Conservation (phyloP, 2,888 invertebrate species). For the Candidula unifasciata region DNA sequence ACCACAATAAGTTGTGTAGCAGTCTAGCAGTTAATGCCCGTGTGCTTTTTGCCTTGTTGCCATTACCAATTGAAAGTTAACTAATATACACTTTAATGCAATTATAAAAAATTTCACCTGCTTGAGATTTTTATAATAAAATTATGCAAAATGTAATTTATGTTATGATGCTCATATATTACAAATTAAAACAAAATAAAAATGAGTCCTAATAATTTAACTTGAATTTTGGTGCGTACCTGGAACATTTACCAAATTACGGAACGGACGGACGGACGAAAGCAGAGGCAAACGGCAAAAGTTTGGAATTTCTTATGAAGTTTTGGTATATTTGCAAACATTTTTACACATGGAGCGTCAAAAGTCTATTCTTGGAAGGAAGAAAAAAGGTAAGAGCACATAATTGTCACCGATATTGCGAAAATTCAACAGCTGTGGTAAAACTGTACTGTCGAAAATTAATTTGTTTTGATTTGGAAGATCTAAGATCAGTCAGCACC, state of each 20-base stretch:
- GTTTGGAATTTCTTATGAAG: background rate
- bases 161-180: too few relatives aligned
- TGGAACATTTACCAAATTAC: background rate
- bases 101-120: background rate
- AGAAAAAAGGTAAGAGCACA: slow-evolving; percentile 49
- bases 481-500: too few relatives aligned
- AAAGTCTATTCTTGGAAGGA: slow-evolving; percentile 52
- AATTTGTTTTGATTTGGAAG: too few relatives aligned
- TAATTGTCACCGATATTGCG: background rate
- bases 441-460: too few relatives aligned
- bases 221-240: background rate
- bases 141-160: too few relatives aligned
- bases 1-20: background rate
- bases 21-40: background rate
- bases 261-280: background rate
- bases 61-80: background rate
- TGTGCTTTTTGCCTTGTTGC: background rate
- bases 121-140: background rate
- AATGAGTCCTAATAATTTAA: too few relatives aligned
- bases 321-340: background rate
- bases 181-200: too few relatives aligned
- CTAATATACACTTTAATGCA: background rate
- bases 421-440: too few relatives aligned
- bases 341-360: slow-evolving; percentile 51
- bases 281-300: too few relatives aligned